phyloP scores from a whole-genome alignment of 2,888 invertebrate genomes.

The Cephalotes varians region DNA sequence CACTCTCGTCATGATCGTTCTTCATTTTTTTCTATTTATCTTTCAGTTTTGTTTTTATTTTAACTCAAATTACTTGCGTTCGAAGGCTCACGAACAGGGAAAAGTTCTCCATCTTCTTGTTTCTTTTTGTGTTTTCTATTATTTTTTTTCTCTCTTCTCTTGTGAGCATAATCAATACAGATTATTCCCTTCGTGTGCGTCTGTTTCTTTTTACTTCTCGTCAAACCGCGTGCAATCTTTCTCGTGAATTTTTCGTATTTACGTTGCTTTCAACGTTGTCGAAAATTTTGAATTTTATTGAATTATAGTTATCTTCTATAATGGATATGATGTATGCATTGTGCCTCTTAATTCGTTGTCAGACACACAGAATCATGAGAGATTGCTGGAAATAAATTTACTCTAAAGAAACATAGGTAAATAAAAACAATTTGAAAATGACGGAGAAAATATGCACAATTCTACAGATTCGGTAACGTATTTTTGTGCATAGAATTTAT shows the following conservation, averaged over 20 bases:
- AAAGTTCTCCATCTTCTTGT: constrained; percentile 18
- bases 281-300: not conserved
- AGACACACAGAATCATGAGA: not conserved
- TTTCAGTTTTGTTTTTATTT: constrained; percentile 17
- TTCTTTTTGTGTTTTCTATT: not conserved
- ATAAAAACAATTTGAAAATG: not conserved
- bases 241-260: not conserved
- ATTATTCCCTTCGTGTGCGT: not conserved
- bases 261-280: not conserved
- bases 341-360: not conserved
- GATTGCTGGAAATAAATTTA: not conserved
- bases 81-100: constrained; percentile 7
- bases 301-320: not conserved
- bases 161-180: not conserved
- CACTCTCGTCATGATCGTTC: constrained; percentile 14
- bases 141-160: not conserved
- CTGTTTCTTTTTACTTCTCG: not conserved
- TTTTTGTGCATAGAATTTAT: not conserved
- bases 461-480: not conserved
- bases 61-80: constrained; percentile 24
- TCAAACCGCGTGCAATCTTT: not conserved
- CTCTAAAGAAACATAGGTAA: not conserved
- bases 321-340: not conserved
- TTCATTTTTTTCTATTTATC: constrained; percentile 1
- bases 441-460: not conserved